Evolutionary conservation across 2,797 vertebrate genomes (phyloP), one percentile per base, ranked within the genome.

Genomic region (Takifugu ocellatus): DNA sequence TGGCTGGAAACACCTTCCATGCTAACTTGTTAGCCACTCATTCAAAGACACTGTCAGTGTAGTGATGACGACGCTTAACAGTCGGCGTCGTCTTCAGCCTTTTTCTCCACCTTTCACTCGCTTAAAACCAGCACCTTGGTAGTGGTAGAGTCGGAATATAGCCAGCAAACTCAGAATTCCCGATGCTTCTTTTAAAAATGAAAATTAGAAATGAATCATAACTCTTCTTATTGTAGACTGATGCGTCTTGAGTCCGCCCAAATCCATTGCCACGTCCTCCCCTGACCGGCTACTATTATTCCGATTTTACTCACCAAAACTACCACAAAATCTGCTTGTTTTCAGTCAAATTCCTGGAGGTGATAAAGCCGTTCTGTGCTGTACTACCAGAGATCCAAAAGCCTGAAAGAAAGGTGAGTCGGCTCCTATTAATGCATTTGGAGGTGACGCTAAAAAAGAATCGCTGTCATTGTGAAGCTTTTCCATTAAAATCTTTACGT

Each of bases 341-440:
- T 88, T 24, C 90, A 98, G 96, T 98, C 84, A 98, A 98, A 91
- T 97, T 98, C 90, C 79, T 98, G 86, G 96, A 98, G 89, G 95
- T 98, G 76, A 98, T 98, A 75, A 98, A 98, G 80, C 96, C 96
- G 0, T 98, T 98, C 88, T 98, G 96, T 87, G 96, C 94, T 14
- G 94, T 98, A 66, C 81, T 98, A 79, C 96, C 96, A 47, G 96
- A 98, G 86, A 97, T 98, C 74, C 96, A 98, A 83, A 98, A 98
- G 80, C 96, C 96, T 0, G 96, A 98, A 82, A 91, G 96, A 88
- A 96, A 96, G 91, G 96, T 98, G 82, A 29, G 74, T 61, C n/a
- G 53, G 33, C 3, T 31, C 59, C 25, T 31, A 47, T 2, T 31
- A 0, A 3, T 47, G n/a, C 31, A 9, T 45, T 6, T 52, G 6